These are phyloP conservation scores for Mythimna ferrago DNA, from an alignment of 2,888 invertebrate species.

Conservation along the genomic window DNA sequence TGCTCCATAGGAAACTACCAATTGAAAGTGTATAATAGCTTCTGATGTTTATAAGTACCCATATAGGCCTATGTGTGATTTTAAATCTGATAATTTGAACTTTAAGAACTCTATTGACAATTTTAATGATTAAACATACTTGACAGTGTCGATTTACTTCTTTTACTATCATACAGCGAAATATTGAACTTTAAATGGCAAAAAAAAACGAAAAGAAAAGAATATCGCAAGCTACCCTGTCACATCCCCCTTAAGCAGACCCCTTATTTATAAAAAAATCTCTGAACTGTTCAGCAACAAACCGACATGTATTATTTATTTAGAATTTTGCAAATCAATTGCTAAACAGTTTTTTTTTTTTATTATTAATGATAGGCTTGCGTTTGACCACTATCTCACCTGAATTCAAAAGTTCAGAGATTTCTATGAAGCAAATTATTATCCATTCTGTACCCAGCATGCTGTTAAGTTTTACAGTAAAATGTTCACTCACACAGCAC, in stretches of 20 bases:
- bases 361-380: too few species aligned
- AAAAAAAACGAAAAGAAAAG: too few species aligned
- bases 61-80: too few species aligned
- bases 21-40: too few species aligned
- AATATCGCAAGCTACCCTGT: neutral
- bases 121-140: neutral
- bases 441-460: conserved; percentile 62
- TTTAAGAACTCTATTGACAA: neutral
- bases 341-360: too few species aligned
- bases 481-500: conserved; percentile 73
- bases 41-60: too few species aligned
- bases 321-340: neutral
- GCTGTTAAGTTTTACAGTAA: conserved; percentile 69
- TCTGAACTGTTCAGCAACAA: neutral
- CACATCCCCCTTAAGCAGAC: neutral
- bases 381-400: too few species aligned
- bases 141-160: neutral
- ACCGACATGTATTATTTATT: neutral
- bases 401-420: too few species aligned
- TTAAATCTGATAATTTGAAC: neutral
- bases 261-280: neutral
- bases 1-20: too few species aligned
- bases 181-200: too few species aligned
- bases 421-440: neutral
- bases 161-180: too few species aligned